phyloP scores from a whole-genome alignment of 2,888 invertebrate genomes.

The Tupiocoris notatus region DNA sequence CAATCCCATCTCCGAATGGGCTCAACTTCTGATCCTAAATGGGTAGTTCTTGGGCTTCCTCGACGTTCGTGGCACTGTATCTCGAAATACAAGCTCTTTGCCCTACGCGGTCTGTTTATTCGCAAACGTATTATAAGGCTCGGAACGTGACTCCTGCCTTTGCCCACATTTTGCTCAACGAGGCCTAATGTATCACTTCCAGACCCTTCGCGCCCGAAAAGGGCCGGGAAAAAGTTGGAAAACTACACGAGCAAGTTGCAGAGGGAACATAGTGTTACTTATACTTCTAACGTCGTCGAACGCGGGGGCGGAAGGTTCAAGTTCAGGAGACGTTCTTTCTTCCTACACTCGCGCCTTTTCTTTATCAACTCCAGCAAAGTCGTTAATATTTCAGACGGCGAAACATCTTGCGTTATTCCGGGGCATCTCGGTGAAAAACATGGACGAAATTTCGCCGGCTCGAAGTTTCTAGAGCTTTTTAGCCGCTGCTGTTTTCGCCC shows the following conservation, averaged over 20 bases:
- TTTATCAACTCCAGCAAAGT: not conserved
- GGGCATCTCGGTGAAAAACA: too few species aligned
- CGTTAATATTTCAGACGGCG: not conserved
- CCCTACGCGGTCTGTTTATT: not conserved
- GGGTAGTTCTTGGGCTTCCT: not conserved
- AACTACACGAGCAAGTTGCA: not conserved
- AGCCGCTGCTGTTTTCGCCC: too few species aligned
- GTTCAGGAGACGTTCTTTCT: not conserved
- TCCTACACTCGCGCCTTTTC: not conserved
- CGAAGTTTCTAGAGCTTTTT: too few species aligned
- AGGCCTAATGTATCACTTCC: not conserved
- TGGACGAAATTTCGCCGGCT: too few species aligned
- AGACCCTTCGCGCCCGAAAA: not conserved
- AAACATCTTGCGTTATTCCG: too few species aligned
- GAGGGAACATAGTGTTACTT: not conserved
- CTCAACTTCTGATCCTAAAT: not conserved
- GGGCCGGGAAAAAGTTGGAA: not conserved
- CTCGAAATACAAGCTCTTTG: not conserved
- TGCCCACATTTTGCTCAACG: not conserved
- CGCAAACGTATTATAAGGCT: not conserved
- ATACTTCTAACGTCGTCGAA: not conserved
- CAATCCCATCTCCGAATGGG: not conserved
- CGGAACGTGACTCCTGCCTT: not conserved
- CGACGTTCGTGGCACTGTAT: too few species aligned
- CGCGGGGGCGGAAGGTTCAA: not conserved